Evolutionary conservation across 2,113 vertebrate genomes (phyloP).

Genomic region (Platichthys stellatus): DNA sequence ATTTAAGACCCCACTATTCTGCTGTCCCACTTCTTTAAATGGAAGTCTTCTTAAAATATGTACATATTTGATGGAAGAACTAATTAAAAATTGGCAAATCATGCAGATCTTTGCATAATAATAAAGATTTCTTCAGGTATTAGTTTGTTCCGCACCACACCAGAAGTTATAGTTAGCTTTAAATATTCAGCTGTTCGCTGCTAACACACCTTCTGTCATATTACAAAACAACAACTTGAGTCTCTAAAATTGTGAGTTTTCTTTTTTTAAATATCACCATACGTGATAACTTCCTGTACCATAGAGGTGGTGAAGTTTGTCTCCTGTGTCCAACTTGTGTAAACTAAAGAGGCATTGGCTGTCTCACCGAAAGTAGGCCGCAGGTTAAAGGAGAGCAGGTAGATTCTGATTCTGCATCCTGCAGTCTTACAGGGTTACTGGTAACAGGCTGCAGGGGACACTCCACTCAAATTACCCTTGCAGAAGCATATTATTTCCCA

Average conservation of each 20-base stretch:
- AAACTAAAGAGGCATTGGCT: slow-evolving; percentile 15
- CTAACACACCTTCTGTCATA: not conserved
- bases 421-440: slow-evolving; percentile 65
- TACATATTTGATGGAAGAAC: slow-evolving; percentile 9
- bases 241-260: not conserved
- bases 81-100: not conserved
- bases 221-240: not conserved
- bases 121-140: not conserved
- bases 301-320: slow-evolving; percentile 9
- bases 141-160: not conserved
- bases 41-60: slow-evolving; percentile 16
- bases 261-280: not conserved
- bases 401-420: slow-evolving; percentile 40
- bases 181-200: slow-evolving; percentile 5
- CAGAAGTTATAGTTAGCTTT: not conserved
- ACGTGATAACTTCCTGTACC: slow-evolving; percentile 28
- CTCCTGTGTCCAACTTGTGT: not conserved
- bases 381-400: slow-evolving; percentile 42
- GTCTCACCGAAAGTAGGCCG: slow-evolving; percentile 44
- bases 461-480: slow-evolving; percentile 60
- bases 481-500: slow-evolving; percentile 60
- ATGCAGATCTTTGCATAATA: not conserved
- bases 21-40: not conserved
- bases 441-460: slow-evolving; percentile 34
- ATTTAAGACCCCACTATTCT: not conserved